Evolutionary conservation across 1,140 invertebrate species (phyloP).

Genomic region (Delia radicum): DNA sequence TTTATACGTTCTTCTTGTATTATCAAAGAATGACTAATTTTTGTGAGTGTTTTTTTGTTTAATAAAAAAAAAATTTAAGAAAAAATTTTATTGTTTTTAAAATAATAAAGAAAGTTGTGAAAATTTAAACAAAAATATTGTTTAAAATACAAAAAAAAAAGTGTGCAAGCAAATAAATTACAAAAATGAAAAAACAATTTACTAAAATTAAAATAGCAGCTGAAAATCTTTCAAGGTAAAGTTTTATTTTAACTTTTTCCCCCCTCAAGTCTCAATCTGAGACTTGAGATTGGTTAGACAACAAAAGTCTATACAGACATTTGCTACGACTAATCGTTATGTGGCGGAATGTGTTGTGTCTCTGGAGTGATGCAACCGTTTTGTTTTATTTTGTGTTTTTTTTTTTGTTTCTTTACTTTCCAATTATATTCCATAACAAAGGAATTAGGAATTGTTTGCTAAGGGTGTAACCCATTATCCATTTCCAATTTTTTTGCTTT

Average conservation of each 20-base stretch:
- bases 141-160: background rate
- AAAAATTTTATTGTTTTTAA: background rate
- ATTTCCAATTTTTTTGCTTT: slow-evolving; percentile 23
- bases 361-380: background rate
- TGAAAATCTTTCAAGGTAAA: slow-evolving; percentile 55
- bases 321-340: background rate
- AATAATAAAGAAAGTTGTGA: too few relatives aligned
- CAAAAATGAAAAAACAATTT: slow-evolving; percentile 54
- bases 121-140: too few relatives aligned
- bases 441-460: background rate
- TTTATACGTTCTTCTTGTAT: slow-evolving; percentile 7
- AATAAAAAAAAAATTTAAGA: background rate
- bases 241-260: background rate
- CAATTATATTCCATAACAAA: background rate
- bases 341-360: background rate
- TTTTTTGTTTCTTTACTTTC: background rate
- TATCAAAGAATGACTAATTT: slow-evolving; percentile 23
- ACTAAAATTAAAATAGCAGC: slow-evolving; percentile 56
- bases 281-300: background rate
- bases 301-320: background rate
- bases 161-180: background rate
- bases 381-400: background rate
- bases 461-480: slow-evolving; percentile 15
- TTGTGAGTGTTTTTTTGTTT: slow-evolving; percentile 19
- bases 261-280: background rate